These are phyloP conservation scores for Clostera curtula DNA, from an alignment of 2,888 invertebrate genomes.

Conservation along the genomic window DNA sequence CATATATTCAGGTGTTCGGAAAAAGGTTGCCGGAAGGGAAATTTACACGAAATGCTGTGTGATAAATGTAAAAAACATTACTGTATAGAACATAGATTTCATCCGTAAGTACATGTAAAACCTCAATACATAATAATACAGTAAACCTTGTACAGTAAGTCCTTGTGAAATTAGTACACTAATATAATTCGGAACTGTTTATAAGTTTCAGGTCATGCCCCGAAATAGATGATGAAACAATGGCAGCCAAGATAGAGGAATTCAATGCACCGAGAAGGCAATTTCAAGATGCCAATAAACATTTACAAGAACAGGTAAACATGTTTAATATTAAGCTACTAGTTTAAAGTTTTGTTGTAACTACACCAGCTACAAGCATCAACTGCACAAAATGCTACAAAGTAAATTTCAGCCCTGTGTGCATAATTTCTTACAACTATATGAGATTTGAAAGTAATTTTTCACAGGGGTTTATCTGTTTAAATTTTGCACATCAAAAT, in stretches of 20 bases:
- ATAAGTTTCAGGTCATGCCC: constrained; percentile 60
- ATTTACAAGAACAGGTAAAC: constrained; percentile 76
- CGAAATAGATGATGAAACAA: constrained; percentile 71
- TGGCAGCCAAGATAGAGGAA: constrained; percentile 72
- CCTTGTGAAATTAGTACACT: neutral
- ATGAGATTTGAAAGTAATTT: too few species aligned
- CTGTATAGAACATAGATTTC: constrained; percentile 80
- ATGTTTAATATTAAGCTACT: too few species aligned
- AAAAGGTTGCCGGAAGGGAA: constrained; percentile 74
- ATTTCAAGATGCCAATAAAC: constrained; percentile 77
- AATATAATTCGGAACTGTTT: neutral
- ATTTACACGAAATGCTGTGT: constrained; percentile 79
- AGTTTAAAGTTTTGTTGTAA: too few species aligned
- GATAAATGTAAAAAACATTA: constrained; percentile 79
- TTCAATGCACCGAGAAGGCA: constrained; percentile 76
- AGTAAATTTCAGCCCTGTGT: too few species aligned
- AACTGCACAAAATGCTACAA: too few species aligned
- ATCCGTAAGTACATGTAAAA: constrained; percentile 66
- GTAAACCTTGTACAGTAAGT: too few species aligned
- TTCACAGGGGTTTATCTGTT: too few species aligned
- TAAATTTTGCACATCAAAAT: too few species aligned
- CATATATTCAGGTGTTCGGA: constrained; percentile 72
- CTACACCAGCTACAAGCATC: too few species aligned
- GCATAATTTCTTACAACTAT: too few species aligned
- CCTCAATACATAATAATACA: too few species aligned